These are phyloP conservation scores for Pampusana beccarii DNA, from an alignment of 2,113 vertebrate species.

Conservation along the genomic window DNA sequence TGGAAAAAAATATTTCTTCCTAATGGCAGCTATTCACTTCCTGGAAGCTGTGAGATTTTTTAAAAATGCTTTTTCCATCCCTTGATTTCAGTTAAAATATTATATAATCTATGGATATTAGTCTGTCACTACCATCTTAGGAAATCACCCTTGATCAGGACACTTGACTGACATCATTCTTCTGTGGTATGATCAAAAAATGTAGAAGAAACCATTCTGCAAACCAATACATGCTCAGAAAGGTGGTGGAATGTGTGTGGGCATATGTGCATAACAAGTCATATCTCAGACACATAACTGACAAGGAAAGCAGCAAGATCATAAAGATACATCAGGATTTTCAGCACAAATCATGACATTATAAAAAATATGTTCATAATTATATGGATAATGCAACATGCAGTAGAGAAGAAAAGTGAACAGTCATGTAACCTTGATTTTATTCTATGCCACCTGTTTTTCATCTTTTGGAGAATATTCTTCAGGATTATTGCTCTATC, in stretches of 20 bases:
- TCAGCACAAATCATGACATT: slow-evolving; percentile 18
- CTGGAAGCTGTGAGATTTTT: not conserved
- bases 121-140: not conserved
- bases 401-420: slow-evolving; percentile 23
- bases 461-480: not conserved
- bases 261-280: not conserved
- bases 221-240: not conserved
- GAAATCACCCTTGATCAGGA: not conserved
- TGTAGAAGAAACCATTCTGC: not conserved
- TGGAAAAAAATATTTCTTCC: not conserved
- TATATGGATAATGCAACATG: not conserved
- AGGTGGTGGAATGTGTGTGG: slow-evolving; percentile 1
- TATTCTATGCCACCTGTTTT: slow-evolving; percentile 26
- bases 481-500: not conserved
- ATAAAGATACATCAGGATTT: slow-evolving; percentile 25
- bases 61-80: not conserved
- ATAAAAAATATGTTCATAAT: not conserved
- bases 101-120: not conserved
- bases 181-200: not conserved
- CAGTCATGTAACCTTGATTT: slow-evolving; percentile 33
- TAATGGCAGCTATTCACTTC: not conserved
- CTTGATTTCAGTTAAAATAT: not conserved
- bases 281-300: slow-evolving; percentile 21
- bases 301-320: slow-evolving; percentile 51
- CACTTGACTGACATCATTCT: not conserved